phyloP scores from a whole-genome alignment of 2,888 invertebrate genomes.

The Patella pellucida region DNA sequence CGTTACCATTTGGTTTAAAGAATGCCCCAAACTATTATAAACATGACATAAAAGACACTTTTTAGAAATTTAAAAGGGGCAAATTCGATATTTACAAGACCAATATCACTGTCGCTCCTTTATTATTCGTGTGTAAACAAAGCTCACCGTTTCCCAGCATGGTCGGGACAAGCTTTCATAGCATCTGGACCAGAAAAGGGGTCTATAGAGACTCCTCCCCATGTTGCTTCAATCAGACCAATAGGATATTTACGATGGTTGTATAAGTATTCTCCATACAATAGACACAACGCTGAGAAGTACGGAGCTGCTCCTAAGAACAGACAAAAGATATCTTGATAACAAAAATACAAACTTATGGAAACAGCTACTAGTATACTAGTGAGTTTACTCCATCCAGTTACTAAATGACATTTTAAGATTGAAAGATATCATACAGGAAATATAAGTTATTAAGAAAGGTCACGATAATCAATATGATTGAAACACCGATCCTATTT shows the following conservation, averaged over 20 bases:
- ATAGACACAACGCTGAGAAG: slow-evolving; percentile 52
- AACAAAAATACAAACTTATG: too few species aligned
- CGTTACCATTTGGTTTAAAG: too few species aligned
- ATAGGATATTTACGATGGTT: slow-evolving; percentile 41
- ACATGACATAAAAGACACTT: not conserved
- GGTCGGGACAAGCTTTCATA: not conserved
- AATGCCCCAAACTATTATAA: too few species aligned
- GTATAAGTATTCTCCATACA: slow-evolving; percentile 43
- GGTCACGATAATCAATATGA: too few species aligned
- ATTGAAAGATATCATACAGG: too few species aligned
- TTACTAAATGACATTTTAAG: too few species aligned
- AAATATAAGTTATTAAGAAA: too few species aligned
- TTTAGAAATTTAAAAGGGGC: not conserved
- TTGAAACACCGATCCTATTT: too few species aligned
- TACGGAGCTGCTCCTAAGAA: not conserved
- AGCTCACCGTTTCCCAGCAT: not conserved
- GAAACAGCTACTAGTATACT: too few species aligned
- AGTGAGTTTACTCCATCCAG: too few species aligned
- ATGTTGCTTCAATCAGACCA: slow-evolving; percentile 37
- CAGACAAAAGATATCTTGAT: not conserved
- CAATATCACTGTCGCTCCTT: too few species aligned
- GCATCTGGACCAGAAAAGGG: slow-evolving; percentile 34
- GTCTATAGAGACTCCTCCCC: slow-evolving; percentile 41
- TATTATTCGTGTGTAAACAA: too few species aligned
- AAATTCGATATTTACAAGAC: not conserved